Conservation (phyloP, 2,888 invertebrate genomes). For the Labia minor region DNA sequence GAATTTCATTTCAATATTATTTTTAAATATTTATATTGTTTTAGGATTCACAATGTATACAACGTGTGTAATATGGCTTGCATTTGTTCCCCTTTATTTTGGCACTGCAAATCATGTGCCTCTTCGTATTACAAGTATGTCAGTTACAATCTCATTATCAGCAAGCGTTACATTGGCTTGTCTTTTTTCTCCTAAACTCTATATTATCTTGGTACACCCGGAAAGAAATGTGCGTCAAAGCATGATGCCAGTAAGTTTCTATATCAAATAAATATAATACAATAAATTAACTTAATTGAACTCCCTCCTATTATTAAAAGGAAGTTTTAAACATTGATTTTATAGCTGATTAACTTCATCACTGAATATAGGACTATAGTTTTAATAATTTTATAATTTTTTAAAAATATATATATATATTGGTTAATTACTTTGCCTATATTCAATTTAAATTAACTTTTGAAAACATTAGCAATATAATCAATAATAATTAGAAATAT, state of each 20-base stretch:
- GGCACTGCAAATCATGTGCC: constrained; percentile 89
- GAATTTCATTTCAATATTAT: no score
- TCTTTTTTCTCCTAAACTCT: constrained; percentile 88
- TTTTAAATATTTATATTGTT: constrained; percentile 23
- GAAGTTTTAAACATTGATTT: no score
- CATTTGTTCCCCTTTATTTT: constrained; percentile 94
- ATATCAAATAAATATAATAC: neutral
- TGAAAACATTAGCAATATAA: no score
- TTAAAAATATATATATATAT: no score
- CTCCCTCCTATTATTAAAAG: no score
- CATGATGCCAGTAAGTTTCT: constrained; percentile 61
- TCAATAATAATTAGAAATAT: no score
- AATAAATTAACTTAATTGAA: no score
- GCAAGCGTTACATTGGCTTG: constrained; percentile 89
- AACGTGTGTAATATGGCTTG: constrained; percentile 95
- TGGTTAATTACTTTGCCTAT: no score
- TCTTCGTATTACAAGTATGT: constrained; percentile 87
- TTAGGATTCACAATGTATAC: constrained; percentile 97
- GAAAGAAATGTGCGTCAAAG: constrained; percentile 82
- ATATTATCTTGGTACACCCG: constrained; percentile 79
- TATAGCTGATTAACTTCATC: no score
- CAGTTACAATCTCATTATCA: constrained; percentile 86
- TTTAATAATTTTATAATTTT: no score
- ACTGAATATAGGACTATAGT: no score
- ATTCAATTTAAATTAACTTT: no score